A percentile compares a stretch with the other conserved stretches of the same genome.
Conservation (phyloP, 2,797 vertebrate species). For the Paratrypauchen microcephalus region DNA sequence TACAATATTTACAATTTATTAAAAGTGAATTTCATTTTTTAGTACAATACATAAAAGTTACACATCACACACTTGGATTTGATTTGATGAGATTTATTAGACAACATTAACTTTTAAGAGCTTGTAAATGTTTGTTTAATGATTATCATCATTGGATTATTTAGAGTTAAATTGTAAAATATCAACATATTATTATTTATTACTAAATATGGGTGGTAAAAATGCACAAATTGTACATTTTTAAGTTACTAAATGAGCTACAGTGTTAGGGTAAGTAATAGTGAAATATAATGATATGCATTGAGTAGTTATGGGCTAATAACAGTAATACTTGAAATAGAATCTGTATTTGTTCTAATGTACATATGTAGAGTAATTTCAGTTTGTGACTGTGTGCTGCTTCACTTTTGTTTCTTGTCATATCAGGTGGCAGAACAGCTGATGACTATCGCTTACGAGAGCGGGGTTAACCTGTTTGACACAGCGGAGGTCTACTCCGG, state of each 20-base stretch:
- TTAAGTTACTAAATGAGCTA: not conserved
- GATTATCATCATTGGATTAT: no score
- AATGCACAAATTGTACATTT: not conserved
- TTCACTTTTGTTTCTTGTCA: constrained; percentile 15
- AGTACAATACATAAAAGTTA: no score
- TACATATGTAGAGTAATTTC: not conserved
- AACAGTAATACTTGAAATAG: no score
- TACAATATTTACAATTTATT: no score
- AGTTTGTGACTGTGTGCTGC: not conserved
- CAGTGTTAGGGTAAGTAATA: not conserved
- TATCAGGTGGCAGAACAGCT: constrained; percentile 89
- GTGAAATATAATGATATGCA: not conserved
- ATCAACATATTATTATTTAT: no score
- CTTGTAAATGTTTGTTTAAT: no score
- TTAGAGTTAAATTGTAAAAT: not conserved
- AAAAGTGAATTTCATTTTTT: no score
- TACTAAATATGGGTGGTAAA: no score
- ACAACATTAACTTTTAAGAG: no score
- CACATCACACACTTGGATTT: no score
- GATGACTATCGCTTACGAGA: constrained; percentile 94
- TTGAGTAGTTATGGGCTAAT: no score
- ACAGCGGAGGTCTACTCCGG: constrained; percentile 89
- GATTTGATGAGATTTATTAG: no score
- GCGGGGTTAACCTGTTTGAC: constrained; percentile 92
- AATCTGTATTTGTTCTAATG: not conserved